These are phyloP conservation scores for Philaenus spumarius DNA, from an alignment of 1,140 invertebrate genomes.

Conservation along the genomic window DNA sequence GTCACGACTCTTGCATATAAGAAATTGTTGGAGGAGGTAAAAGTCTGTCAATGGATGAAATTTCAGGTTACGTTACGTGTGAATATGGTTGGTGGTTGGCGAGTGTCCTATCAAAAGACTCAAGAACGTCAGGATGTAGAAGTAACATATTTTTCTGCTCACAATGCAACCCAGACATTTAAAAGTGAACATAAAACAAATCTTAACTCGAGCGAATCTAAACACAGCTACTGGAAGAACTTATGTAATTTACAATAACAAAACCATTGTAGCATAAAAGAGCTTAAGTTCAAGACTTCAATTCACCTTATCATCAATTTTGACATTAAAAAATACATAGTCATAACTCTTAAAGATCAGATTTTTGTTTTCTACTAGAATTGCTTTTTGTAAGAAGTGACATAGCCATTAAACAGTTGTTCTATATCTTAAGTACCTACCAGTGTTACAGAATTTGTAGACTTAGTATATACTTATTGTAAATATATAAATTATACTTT, in stretches of 20 bases:
- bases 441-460: too few relatives aligned
- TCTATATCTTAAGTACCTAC: too few relatives aligned
- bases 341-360: too few relatives aligned
- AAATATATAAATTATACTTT: too few relatives aligned
- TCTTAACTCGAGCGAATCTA: not conserved
- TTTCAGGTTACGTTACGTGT: not conserved
- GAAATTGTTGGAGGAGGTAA: constrained; percentile 3
- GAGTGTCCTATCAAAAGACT: not conserved
- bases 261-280: too few relatives aligned
- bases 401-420: too few relatives aligned
- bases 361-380: too few relatives aligned
- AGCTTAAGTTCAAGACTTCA: too few relatives aligned
- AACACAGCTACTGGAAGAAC: not conserved
- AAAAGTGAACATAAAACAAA: constrained; percentile 2
- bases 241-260: not conserved
- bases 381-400: too few relatives aligned
- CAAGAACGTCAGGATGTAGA: not conserved
- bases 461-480: too few relatives aligned
- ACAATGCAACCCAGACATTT: not conserved
- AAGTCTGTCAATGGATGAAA: not conserved
- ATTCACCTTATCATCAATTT: not conserved
- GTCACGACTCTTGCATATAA: not conserved
- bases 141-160: not conserved
- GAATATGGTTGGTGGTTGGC: not conserved
- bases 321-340: too few relatives aligned